Evolutionary conservation across 2,797 vertebrate genomes (phyloP).

Genomic region (Tangara arthus): DNA sequence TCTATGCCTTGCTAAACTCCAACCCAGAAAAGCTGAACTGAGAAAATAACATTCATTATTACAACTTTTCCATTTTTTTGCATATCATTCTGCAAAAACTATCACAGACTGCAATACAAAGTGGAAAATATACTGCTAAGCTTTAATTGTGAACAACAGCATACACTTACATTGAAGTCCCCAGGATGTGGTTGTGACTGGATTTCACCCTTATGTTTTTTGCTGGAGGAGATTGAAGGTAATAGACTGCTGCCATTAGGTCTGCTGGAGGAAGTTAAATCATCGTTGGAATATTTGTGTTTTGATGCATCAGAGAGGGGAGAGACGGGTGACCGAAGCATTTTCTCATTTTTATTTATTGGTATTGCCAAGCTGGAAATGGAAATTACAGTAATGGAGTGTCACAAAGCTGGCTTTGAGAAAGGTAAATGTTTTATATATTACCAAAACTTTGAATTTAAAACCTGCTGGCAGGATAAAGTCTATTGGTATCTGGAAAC

Average conservation of each 20-base stretch:
- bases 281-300: conserved; percentile 77
- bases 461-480: conserved; percentile 51
- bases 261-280: conserved; percentile 76
- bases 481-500: conserved; percentile 54
- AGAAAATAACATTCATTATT: neutral
- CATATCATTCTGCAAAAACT: neutral
- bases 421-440: conserved; percentile 65
- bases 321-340: conserved; percentile 84
- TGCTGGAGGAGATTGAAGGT: conserved; percentile 76
- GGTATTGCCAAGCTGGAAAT: conserved; percentile 78
- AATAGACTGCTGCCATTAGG: conserved; percentile 67
- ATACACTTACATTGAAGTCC: conserved; percentile 74
- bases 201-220: conserved; percentile 77
- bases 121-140: neutral
- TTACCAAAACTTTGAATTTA: conserved; percentile 62
- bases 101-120: neutral
- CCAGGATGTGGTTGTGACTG: conserved; percentile 65
- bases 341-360: conserved; percentile 87
- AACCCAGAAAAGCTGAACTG: neutral
- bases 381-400: conserved; percentile 71
- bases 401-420: conserved; percentile 60
- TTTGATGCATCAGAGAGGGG: conserved; percentile 83
- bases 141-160: neutral
- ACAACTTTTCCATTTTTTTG: neutral
- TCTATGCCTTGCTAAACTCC: neutral